A percentile compares a stretch with the other conserved stretches of the same genome.
Conservation (phyloP, 2,113 vertebrate genomes). For the Python bivittatus region DNA sequence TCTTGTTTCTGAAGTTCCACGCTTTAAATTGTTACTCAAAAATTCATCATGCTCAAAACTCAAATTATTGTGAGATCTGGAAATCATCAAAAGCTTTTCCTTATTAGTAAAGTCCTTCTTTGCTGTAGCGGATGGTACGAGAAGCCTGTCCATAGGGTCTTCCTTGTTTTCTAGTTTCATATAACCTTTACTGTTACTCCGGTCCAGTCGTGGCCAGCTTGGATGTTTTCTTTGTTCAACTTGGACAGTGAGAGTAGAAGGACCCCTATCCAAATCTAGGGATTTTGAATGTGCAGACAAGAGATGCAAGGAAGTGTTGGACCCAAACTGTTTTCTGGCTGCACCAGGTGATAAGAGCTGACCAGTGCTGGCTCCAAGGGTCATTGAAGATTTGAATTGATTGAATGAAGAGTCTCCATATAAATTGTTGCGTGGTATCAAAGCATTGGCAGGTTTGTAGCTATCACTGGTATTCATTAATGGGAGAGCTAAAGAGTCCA, state of each 20-base stretch:
- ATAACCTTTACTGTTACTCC: conserved; percentile 95
- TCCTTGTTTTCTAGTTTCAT: conserved; percentile 93
- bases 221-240: conserved; percentile 94
- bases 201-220: conserved; percentile 94
- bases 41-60: conserved; percentile 96
- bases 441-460: conserved; percentile 71
- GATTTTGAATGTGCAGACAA: conserved; percentile 95
- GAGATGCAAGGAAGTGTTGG: conserved; percentile 91
- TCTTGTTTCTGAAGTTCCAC: conserved; percentile 93
- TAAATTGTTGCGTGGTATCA: conserved; percentile 82
- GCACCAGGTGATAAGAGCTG: conserved; percentile 90
- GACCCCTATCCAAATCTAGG: conserved; percentile 88
- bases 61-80: conserved; percentile 95
- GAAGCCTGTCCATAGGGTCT: conserved; percentile 86
- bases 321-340: conserved; percentile 91
- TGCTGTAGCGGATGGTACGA: conserved; percentile 70
- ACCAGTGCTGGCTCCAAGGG: conserved; percentile 78
- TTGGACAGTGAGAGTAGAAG: conserved; percentile 85
- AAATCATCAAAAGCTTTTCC: conserved; percentile 98
- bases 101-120: conserved; percentile 93
- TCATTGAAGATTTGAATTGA: conserved; percentile 77
- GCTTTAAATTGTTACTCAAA: conserved; percentile 89
- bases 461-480: conserved; percentile 77
- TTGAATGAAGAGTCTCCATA: conserved; percentile 75
- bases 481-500: conserved; percentile 88